Conservation (phyloP, 2,797 vertebrate species). For the Phrynocephalus guinanensis region DNA sequence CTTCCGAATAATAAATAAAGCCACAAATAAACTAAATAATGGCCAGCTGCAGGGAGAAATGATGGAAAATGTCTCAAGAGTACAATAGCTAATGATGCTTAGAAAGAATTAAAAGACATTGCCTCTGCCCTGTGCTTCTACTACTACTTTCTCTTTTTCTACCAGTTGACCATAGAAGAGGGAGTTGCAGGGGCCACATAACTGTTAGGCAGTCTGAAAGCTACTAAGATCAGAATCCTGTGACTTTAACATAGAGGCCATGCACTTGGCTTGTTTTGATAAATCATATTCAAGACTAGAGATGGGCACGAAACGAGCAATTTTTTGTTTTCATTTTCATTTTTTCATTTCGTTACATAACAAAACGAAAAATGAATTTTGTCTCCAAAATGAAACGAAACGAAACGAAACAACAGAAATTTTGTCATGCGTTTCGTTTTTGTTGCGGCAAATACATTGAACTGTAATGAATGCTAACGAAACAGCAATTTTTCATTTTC, state of each 20-base stretch:
- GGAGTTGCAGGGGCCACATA: not conserved
- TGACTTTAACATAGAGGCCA: not conserved
- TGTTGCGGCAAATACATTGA: no score
- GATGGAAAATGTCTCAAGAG: not conserved
- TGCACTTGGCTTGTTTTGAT: not conserved
- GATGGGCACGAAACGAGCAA: no score
- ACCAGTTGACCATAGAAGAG: conserved; percentile 1
- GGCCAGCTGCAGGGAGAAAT: conserved; percentile 1
- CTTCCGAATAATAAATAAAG: conserved; percentile 21
- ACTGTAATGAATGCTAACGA: no score
- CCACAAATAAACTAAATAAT: conserved; percentile 8
- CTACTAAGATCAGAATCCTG: not conserved
- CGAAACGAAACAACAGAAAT: no score
- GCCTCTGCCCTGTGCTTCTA: not conserved
- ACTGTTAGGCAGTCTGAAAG: not conserved
- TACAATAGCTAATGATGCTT: not conserved
- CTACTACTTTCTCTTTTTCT: not conserved
- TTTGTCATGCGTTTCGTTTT: no score
- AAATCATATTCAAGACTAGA: not conserved
- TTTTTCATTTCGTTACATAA: no score
- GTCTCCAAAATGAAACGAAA: no score
- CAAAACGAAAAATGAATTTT: no score
- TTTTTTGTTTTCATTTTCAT: no score
- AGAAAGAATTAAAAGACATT: not conserved
- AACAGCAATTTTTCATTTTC: no score